phyloP scores from a whole-genome alignment of 1,140 invertebrate genomes.

The Cheumatopsyche charites region DNA sequence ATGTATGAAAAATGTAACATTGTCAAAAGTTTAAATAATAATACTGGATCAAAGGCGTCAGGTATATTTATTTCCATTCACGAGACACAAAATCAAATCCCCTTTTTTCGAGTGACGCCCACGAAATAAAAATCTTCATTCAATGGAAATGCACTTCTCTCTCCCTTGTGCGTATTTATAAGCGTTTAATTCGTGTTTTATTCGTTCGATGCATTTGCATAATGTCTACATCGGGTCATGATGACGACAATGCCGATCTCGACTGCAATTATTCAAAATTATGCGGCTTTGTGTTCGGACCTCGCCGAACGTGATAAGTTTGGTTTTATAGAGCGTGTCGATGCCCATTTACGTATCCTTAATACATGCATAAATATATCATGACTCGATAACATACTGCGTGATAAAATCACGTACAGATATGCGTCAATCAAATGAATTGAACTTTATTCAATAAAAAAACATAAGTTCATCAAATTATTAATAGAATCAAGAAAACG shows the following conservation, averaged over 20 bases:
- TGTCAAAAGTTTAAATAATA: no score
- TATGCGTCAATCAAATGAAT: no score
- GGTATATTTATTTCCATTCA: not conserved
- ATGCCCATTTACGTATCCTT: not conserved
- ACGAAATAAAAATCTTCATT: constrained; percentile 43
- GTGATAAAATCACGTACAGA: not conserved
- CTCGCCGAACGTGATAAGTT: not conserved
- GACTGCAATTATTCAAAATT: constrained; percentile 43
- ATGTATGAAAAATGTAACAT: no score
- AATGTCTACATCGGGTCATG: constrained; percentile 45
- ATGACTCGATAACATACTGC: not conserved
- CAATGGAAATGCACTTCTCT: constrained; percentile 44
- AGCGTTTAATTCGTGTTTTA: constrained; percentile 47
- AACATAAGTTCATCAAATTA: no score
- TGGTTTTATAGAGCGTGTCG: not conserved
- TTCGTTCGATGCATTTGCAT: constrained; percentile 40
- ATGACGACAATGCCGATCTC: constrained; percentile 36
- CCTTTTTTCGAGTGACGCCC: constrained; percentile 38
- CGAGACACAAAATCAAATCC: no score
- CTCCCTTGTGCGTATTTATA: constrained; percentile 40
- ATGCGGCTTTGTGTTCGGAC: constrained; percentile 34
- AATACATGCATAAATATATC: not conserved
- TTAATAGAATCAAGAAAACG: no score
- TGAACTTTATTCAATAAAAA: no score
- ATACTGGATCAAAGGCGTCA: not conserved